Base-by-base conservation (phyloP, 1,140 invertebrate species). In the Lethocerus indicus region DNA sequence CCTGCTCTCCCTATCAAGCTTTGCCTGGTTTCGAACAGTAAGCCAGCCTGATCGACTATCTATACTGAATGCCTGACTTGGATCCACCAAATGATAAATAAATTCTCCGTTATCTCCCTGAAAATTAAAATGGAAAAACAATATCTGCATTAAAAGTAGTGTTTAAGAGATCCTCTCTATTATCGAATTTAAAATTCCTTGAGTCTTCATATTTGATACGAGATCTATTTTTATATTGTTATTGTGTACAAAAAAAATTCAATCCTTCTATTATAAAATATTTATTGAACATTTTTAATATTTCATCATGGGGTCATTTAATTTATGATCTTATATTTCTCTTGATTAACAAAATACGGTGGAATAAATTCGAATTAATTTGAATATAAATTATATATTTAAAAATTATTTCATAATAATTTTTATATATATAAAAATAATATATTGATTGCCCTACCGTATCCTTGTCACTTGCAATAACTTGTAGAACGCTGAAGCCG, bases 81-180 rank as follows among this genome's bases (percentile, higher is more conserved):
- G 71, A 57, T 87, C 85, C 12, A 76, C 71, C 1, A 91, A 63
- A 53, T 83, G 75, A 61, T 88, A 90, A 1, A 71, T 73, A 59
- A 91, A 90, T 55, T 86, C 78, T 0, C 78, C 79, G 63, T 90
- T 90, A 49, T 87, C 82, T 0, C 78, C 84, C 68, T 72, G 60
- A 4, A 57, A 51, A 43, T 18, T 48, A 46, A 52, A 20, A 46
- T 28, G 2, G n/a, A 3, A 41, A n/a, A n/a, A n/a, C n/a, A n/a
- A n/a, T n/a, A n/a, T n/a, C n/a, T n/a, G n/a, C n/a, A n/a, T n/a
- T n/a, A n/a, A n/a, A n/a, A n/a, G n/a, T n/a, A n/a, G n/a, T n/a
- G n/a, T n/a, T n/a, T n/a, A n/a, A n/a, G n/a, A n/a, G n/a, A n/a
- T n/a, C n/a, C n/a, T n/a, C n/a, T n/a, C n/a, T n/a, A n/a, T n/a